These are phyloP conservation scores for Diglossa cyanea DNA, from an alignment of 2,797 vertebrate genomes.

Conservation along the genomic window DNA sequence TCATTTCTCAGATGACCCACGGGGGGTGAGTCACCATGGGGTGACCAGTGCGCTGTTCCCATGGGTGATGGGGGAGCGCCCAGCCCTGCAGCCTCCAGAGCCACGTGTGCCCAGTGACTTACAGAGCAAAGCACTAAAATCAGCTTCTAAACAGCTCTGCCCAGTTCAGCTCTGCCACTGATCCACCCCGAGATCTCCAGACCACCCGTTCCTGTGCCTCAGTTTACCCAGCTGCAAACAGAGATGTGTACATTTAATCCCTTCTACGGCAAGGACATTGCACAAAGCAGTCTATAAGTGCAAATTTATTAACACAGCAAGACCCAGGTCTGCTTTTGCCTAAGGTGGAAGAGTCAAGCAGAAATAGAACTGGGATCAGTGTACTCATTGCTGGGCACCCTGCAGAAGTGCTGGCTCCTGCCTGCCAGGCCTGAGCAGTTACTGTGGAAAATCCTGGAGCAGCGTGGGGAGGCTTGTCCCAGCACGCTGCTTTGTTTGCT, in stretches of 20 bases:
- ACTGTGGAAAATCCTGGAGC: not conserved
- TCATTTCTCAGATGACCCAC: not conserved
- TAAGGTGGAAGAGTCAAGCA: not conserved
- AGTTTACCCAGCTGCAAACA: not conserved
- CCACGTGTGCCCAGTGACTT: accelerated
- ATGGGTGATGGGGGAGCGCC: accelerated
- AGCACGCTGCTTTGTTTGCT: not conserved
- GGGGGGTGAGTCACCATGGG: not conserved
- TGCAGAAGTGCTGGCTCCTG: accelerated
- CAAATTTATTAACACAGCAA: not conserved
- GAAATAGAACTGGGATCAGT: accelerated
- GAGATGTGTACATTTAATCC: not conserved
- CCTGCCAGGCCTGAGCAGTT: not conserved
- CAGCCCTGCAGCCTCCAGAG: not conserved
- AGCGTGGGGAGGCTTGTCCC: not conserved
- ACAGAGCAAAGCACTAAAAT: not conserved
- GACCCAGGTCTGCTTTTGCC: not conserved
- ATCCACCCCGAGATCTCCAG: not conserved
- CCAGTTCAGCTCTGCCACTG: not conserved
- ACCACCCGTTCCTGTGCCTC: not conserved
- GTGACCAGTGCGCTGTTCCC: not conserved
- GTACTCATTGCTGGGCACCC: not conserved
- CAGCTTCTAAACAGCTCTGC: not conserved
- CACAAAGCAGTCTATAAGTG: accelerated
- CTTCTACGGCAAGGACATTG: not conserved